These are phyloP conservation scores for Drosophila mettleri DNA, from an alignment of 2,888 invertebrate species.

Conservation along the genomic window DNA sequence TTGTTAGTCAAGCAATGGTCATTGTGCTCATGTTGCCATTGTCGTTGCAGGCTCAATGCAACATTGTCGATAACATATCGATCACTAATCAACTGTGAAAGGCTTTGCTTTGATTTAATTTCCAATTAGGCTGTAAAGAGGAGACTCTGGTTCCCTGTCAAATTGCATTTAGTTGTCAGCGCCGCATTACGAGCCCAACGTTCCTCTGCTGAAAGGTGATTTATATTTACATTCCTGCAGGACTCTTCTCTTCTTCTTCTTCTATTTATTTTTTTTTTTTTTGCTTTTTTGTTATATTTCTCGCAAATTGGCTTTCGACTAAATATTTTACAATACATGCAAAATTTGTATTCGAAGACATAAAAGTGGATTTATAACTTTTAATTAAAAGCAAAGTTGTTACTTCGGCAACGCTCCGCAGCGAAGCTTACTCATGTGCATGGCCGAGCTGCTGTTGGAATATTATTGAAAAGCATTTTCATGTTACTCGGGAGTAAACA, in stretches of 20 bases:
- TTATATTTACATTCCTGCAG: neutral
- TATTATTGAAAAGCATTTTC: constrained; percentile 9
- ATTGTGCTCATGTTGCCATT: constrained; percentile 8
- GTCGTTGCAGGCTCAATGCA: neutral
- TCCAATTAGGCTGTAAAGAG: constrained; percentile 1
- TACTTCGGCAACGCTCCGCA: neutral
- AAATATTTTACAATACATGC: constrained; percentile 1
- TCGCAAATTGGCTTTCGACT: neutral
- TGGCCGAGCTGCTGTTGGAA: neutral
- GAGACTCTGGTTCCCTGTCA: neutral
- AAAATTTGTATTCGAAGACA: neutral
- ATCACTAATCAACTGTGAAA: constrained; percentile 15
- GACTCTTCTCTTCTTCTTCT: neutral
- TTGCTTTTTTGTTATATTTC: no score
- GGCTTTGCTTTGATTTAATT: constrained; percentile 5
- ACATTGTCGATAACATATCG: constrained; percentile 25
- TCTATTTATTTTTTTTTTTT: no score
- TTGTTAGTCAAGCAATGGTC: constrained; percentile 9
- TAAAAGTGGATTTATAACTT: constrained; percentile 7
- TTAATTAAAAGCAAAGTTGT: constrained; percentile 4
- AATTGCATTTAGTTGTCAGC: constrained; percentile 1
- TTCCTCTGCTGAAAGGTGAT: neutral
- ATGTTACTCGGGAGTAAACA: neutral
- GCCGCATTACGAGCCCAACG: neutral
- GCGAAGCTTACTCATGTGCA: neutral